Evolutionary conservation across 2,797 vertebrate genomes (phyloP), one percentile per base, ranked within the genome.

Genomic region (Macropodus opercularis): DNA sequence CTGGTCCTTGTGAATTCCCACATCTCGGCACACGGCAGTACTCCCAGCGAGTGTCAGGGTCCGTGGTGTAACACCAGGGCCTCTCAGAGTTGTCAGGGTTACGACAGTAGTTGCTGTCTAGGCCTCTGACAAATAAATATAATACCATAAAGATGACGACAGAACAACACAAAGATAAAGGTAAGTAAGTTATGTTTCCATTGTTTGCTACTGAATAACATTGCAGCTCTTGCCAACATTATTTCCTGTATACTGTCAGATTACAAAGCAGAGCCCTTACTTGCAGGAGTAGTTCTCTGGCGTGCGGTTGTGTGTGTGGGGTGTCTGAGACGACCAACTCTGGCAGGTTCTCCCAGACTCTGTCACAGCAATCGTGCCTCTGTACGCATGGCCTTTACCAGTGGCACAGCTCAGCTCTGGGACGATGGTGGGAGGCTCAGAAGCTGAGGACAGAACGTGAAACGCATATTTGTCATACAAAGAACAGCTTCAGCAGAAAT

Each of bases 201-300:
- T n/a, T n/a, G n/a, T n/a, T n/a, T n/a, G n/a, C n/a, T n/a, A n/a
- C n/a, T n/a, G n/a, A n/a, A n/a, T n/a, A n/a, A n/a, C n/a, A n/a
- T n/a, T n/a, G n/a, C n/a, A n/a, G n/a, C n/a, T n/a, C n/a, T n/a
- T n/a, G n/a, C n/a, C n/a, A n/a, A n/a, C n/a, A n/a, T n/a, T n/a
- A n/a, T n/a, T n/a, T n/a, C n/a, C n/a, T n/a, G n/a, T n/a, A n/a
- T n/a, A n/a, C n/a, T n/a, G n/a, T n/a, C n/a, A n/a, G n/a, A n/a
- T n/a, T n/a, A n/a, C n/a, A n/a, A n/a, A n/a, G n/a, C n/a, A n/a
- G n/a, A 1, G 22, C 12, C 19, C 85, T 65, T 90, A 98, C 98
- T 94, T 96, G 96, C 97, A 99, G 31, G 96, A 95, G 58, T 96
- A 99, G 84, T 96, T 96, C 2, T 95, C 93, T 0, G 95, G 93